phyloP scores from a whole-genome alignment of 2,797 vertebrate species.

The Chaetodon trifasciatus region DNA sequence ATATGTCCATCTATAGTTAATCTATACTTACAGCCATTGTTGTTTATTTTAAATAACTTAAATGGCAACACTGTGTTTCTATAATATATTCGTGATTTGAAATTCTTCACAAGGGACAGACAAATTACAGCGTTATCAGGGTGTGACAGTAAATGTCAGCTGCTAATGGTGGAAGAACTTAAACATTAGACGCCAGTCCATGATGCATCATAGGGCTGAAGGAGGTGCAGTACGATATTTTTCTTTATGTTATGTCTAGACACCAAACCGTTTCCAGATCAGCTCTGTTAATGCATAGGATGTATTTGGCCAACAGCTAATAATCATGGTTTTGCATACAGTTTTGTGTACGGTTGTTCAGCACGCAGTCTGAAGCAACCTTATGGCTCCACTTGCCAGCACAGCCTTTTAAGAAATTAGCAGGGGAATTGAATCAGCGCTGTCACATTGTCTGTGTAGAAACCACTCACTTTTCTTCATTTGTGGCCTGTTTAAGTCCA shows the following conservation, averaged over 20 bases:
- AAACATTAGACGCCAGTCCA: background rate
- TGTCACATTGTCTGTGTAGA: slow-evolving; percentile 19
- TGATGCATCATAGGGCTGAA: slow-evolving; percentile 7
- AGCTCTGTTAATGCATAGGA: slow-evolving; percentile 16
- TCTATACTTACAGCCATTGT: background rate
- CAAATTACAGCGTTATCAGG: background rate
- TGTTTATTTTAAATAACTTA: background rate
- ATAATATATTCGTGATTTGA: background rate
- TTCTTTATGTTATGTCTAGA: slow-evolving; percentile 11
- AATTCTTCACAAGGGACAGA: background rate
- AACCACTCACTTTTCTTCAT: slow-evolving; percentile 22
- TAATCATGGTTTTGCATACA: slow-evolving; percentile 42
- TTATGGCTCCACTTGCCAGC: slow-evolving; percentile 22
- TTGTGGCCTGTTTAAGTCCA: slow-evolving; percentile 25
- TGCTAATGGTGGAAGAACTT: background rate
- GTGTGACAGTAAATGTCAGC: background rate
- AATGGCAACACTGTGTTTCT: background rate
- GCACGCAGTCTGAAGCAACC: slow-evolving; percentile 26
- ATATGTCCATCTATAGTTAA: background rate
- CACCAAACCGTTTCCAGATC: slow-evolving; percentile 33
- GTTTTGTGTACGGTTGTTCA: slow-evolving; percentile 31
- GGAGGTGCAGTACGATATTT: slow-evolving; percentile 22
- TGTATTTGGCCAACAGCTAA: slow-evolving; percentile 29
- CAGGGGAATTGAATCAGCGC: slow-evolving; percentile 42
- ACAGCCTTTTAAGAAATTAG: slow-evolving; percentile 54